Percentiles rank a stretch among this genome's conserved stretches.
phyloP scores from a whole-genome alignment of 1,140 invertebrate species.

The Aphis craccivora region DNA sequence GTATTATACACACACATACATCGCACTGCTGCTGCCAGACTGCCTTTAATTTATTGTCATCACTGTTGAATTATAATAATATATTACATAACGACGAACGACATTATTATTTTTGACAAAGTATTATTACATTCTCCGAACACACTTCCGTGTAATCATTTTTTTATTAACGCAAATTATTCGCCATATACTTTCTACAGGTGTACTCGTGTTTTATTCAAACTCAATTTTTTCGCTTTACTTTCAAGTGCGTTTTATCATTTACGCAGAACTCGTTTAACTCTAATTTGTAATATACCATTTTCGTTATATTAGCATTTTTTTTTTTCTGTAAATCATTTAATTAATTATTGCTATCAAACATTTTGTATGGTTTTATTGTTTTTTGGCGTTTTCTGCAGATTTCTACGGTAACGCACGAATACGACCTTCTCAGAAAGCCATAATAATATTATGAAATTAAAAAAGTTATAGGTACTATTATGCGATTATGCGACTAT shows the following conservation, averaged over 20 bases:
- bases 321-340: background rate
- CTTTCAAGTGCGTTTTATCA: background rate
- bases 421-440: no score
- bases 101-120: conserved; percentile 1
- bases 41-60: conserved; percentile 5
- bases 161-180: background rate
- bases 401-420: background rate
- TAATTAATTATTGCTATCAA: background rate
- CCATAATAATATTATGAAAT: no score
- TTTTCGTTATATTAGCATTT: background rate
- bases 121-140: background rate
- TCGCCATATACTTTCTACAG: background rate
- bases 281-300: background rate
- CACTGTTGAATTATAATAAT: conserved; percentile 3
- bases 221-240: background rate
- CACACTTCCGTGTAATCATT: background rate
- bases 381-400: background rate
- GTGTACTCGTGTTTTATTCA: background rate
- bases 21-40: background rate
- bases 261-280: background rate
- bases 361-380: background rate
- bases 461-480: background rate
- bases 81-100: background rate
- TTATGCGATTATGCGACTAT: background rate
- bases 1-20: background rate